Percentiles rank a stretch among this genome's conserved stretches.
Evolutionary conservation across 2,113 vertebrate genomes (phyloP).

Genomic region (Pogona vitticeps): DNA sequence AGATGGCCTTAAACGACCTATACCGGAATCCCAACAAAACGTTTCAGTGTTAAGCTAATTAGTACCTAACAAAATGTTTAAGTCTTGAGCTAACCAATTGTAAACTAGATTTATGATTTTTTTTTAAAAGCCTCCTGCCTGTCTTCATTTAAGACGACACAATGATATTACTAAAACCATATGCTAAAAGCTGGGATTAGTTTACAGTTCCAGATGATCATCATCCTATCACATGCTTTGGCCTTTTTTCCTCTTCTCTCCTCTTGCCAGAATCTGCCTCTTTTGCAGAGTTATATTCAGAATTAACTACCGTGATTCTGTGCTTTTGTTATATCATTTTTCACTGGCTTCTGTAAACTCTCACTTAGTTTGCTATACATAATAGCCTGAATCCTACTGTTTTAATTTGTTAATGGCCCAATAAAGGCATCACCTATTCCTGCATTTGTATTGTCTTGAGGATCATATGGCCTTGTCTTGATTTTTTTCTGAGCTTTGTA

Average conservation of each 20-base stretch:
- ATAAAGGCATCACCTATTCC: too few relatives aligned
- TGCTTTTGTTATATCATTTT: conserved; percentile 31
- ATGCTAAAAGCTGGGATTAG: conserved; percentile 31
- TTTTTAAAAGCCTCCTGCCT: neutral
- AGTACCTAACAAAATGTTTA: neutral
- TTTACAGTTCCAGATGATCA: conserved; percentile 36
- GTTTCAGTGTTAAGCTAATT: conserved; percentile 19
- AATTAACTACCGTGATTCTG: neutral
- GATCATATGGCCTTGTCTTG: too few relatives aligned
- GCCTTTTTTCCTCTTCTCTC: conserved; percentile 8
- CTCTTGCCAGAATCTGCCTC: neutral
- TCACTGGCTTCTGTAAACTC: conserved; percentile 35
- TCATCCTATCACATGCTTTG: conserved; percentile 34
- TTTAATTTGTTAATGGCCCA: too few relatives aligned
- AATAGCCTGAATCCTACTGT: neutral
- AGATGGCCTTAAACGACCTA: conserved; percentile 36
- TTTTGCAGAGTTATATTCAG: neutral
- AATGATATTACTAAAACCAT: neutral
- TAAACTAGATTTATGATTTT: too few relatives aligned
- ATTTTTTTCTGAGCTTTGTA: too few relatives aligned
- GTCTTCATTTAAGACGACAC: conserved; percentile 47
- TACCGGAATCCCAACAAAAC: conserved; percentile 15
- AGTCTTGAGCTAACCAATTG: neutral
- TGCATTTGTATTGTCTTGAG: too few relatives aligned
- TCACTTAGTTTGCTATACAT: neutral